Conservation (phyloP, 2,888 invertebrate genomes). For the Lepidocyrtoides sp. region DNA sequence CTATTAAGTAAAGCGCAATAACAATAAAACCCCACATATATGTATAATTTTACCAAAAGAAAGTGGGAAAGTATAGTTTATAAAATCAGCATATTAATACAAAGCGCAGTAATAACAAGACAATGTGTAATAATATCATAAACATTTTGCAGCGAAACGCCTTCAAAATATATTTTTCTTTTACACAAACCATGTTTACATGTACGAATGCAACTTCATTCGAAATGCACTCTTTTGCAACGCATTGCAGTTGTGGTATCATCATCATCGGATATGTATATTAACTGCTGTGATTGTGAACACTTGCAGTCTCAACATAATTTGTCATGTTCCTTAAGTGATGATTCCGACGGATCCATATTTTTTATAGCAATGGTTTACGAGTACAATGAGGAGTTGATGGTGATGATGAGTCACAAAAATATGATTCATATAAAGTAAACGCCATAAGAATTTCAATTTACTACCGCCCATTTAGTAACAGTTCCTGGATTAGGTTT, state of each 20-base stretch:
- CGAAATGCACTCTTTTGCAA: background rate
- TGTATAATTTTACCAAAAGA: constrained; percentile 42
- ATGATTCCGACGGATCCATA: constrained; percentile 44
- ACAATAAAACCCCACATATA: constrained; percentile 20
- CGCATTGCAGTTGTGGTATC: background rate
- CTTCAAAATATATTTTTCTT: constrained; percentile 7
- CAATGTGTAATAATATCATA: constrained; percentile 12
- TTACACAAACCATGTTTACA: background rate
- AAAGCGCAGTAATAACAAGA: background rate
- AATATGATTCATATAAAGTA: background rate
- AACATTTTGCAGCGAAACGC: background rate
- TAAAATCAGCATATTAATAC: background rate
- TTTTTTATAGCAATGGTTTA: constrained; percentile 39
- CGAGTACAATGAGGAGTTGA: background rate
- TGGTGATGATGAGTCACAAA: constrained; percentile 44
- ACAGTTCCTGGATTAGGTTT: constrained; percentile 58
- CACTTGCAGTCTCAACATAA: constrained; percentile 54
- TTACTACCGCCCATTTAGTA: constrained; percentile 53
- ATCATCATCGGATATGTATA: background rate
- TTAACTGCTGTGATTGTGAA: background rate
- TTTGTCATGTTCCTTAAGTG: constrained; percentile 63
- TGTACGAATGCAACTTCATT: background rate
- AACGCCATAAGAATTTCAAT: background rate
- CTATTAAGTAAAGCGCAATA: background rate
- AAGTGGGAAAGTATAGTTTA: constrained; percentile 55